phyloP scores from a whole-genome alignment of 2,888 invertebrate genomes.

The Euproctis similis region DNA sequence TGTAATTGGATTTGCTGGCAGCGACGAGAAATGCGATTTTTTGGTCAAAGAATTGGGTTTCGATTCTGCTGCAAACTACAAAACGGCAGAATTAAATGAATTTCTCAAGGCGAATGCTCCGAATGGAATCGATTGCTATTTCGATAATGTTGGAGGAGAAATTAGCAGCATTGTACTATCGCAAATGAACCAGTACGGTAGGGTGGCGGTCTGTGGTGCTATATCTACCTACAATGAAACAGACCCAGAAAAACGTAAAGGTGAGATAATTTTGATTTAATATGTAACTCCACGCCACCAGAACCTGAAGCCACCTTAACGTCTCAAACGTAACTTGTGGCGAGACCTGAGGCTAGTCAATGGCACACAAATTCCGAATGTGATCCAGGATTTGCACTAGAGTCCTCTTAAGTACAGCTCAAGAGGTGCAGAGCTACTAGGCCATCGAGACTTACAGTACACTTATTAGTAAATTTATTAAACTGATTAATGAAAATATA shows the following conservation, averaged over 20 bases:
- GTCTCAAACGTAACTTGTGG: no score
- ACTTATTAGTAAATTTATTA: no score
- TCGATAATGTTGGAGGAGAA: slow-evolving; percentile 85
- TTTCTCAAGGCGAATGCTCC: slow-evolving; percentile 78
- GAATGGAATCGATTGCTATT: slow-evolving; percentile 84
- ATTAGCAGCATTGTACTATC: slow-evolving; percentile 75
- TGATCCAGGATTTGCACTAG: no score
- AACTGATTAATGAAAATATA: no score
- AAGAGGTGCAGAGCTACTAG: no score
- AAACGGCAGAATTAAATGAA: slow-evolving; percentile 69
- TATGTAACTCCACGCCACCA: no score
- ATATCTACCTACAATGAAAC: slow-evolving; percentile 79
- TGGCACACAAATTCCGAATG: no score
- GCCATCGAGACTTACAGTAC: no score
- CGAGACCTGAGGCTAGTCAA: no score
- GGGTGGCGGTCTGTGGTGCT: slow-evolving; percentile 79
- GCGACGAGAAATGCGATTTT: slow-evolving; percentile 82
- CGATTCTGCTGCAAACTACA: slow-evolving; percentile 83
- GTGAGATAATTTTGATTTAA: no score
- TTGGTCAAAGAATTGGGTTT: slow-evolving; percentile 78
- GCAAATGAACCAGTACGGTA: slow-evolving; percentile 78
- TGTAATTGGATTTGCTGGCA: slow-evolving; percentile 83
- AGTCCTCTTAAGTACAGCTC: no score
- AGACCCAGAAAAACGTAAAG: slow-evolving; percentile 58
- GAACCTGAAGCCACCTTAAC: no score